Evolutionary conservation across 2,888 invertebrate genomes (phyloP).

Genomic region (Coremacera marginata): DNA sequence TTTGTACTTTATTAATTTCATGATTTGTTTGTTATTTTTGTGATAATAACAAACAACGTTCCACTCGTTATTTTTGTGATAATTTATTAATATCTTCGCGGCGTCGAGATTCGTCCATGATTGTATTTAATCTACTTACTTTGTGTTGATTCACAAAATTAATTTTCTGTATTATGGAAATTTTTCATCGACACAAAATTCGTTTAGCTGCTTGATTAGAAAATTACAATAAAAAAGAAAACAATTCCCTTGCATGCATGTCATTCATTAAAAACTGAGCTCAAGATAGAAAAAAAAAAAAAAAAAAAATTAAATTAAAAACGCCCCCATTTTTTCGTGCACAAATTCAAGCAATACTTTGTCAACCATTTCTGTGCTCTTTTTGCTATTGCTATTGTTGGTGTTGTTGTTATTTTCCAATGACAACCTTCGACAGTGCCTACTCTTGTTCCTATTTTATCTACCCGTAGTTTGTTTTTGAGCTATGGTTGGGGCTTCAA

Average conservation of each 20-base stretch:
- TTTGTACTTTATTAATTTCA: too few relatives aligned
- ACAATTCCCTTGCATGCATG: background rate
- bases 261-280: background rate
- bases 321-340: background rate
- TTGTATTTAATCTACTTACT: too few relatives aligned
- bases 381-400: background rate
- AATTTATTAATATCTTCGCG: too few relatives aligned
- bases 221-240: background rate
- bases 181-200: background rate
- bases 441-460: too few relatives aligned
- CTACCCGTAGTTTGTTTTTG: constrained; percentile 11
- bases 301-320: background rate
- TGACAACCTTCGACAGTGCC: too few relatives aligned
- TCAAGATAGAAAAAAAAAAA: background rate
- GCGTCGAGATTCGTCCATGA: too few relatives aligned
- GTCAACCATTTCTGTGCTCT: constrained; percentile 1
- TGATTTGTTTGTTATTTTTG: too few relatives aligned
- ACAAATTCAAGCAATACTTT: constrained; percentile 21
- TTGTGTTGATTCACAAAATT: constrained; percentile 10
- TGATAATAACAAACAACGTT: too few relatives aligned
- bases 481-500: background rate
- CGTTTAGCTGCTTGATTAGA: constrained; percentile 4
- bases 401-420: too few relatives aligned
- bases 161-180: constrained; percentile 15
- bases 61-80: too few relatives aligned